Base-by-base conservation (phyloP, 2,888 invertebrate genomes). In the Idaea aversata region DNA sequence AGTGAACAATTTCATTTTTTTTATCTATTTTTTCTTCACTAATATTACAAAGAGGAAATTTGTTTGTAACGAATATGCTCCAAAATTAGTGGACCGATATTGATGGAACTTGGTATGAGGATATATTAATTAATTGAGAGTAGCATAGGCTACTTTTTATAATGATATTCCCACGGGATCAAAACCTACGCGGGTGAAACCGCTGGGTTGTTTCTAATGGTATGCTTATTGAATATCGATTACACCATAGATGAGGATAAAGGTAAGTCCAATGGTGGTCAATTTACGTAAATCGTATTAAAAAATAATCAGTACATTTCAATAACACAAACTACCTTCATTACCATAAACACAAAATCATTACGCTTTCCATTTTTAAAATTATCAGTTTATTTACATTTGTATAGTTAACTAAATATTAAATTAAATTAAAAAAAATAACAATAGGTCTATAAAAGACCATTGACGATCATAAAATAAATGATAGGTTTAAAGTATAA, bases 241-340 rank as follows among this genome's bases (percentile, higher is more conserved):
- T 70, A 75, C 74, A 82, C 89, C 89, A 91, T 91, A 91, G 91
- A 90, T 88, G 91, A 91, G 91, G 88, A 80, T 79, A 82, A 80
- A 83, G 25, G 25, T 85, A 82, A 80, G 25, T 34, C 82, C 25
- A 80, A 80, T 71, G 82, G 88, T 89, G 88, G 88, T 86, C 73
- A 75, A 70, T 72, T 77, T 76, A 79, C 83, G 85, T 79, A 86
- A 88, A 86, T 83, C 86, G 86, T 86, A 88, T 87, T 90, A 88
- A 88, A 47, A 91, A 90, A 86, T 91, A 92, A 92, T 92, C 91
- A 92, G 91, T 92, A 90, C 91, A 91, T 88, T 91, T 88, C 81
- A 89, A 88, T 85, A 83, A 90, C 89, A 83, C 85, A 91, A 90
- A 88, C 80, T 84, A 84, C 82, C 82, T 84, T 83, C 80, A 77